Evolutionary conservation across 2,797 vertebrate species (phyloP), one percentile per base, ranked within the genome.

Genomic region (Erpetoichthys calabaricus): DNA sequence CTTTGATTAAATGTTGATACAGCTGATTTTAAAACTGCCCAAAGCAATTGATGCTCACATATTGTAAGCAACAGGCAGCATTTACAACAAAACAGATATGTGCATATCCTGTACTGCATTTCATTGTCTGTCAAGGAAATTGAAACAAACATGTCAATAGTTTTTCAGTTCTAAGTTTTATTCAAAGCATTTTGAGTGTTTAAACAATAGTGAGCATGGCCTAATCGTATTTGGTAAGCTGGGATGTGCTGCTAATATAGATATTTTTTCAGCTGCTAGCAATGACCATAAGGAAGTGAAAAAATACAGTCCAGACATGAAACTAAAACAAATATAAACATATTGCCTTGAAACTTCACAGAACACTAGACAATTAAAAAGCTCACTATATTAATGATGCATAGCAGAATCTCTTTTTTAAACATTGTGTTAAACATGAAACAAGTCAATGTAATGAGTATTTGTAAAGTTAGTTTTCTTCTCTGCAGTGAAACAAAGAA

Each of bases 1-100:
- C 80, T 86, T 87, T 89, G 84, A 88, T 87, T 86, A 86, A 86
- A 85, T 86, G 83, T 87, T 88, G 84, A 85, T 84, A 86, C 86
- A 89, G 84, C 86, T 89, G 86, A 89, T 88, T 83, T 80, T 77
- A 83, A 75, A 83, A 80, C 69, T 76, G 83, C 75, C 80, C 71
- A 83, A 85, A 71, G 77, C 79, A 80, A 77, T 81, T 80, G 81
- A 79, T 77, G 81, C 85, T 77, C 78, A 80, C 74, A 77, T 83
- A 88, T 82, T 85, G 80, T 83, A 87, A 89, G 87, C 83, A 86
- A 86, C 81, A 83, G 81, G 75, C 70, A 75, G 80, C 85, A 85
- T 86, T 86, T 87, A 86, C 79, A 84, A 71, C 85, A 82, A 85
- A 82, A 88, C 83, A 86, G 76, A 79, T 81, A 75, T 85, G 82